Evolutionary conservation across 2,113 vertebrate species (phyloP), one percentile per base, ranked within the genome.

Genomic region (Callopanchax toddi): DNA sequence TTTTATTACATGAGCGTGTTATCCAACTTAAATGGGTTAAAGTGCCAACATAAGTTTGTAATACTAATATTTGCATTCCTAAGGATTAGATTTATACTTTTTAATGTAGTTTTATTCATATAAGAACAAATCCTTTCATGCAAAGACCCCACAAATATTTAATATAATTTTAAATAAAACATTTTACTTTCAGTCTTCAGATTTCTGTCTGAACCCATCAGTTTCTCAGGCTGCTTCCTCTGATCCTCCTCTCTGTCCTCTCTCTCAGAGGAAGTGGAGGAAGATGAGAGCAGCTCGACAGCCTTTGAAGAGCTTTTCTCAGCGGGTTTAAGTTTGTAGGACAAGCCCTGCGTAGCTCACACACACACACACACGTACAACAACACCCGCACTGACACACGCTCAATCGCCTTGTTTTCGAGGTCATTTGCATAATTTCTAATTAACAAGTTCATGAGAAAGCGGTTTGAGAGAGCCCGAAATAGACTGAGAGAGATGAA

Each of bases 341-440:
- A 77, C 70, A 20, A 25, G 46, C 57, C 75, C 12, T 1, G 48
- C 63, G 56, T 46, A 67, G 42, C 18, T 37, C 55, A 46, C 46
- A 29, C 10, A 51, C 48, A 42, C 55, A 37, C 15, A 46, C 36
- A 53, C 42, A 16, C 6, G 42, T 11, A 49, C 29, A 32, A 6
- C 6, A 6, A 65, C 61, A 34, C 52, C 43, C 68, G 65, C 66
- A 45, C 29, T 5, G 3, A 9, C 29, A 2, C 29, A 56, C 15
- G 45, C 51, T 11, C 13, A 57, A 25, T 39, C 39, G 45, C 20
- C 23, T 22, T 21, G 18, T 83, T 84, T 85, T 58, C 60, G 50
- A n/a, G 80, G 67, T 66, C 69, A 67, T 83, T 86, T 83, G 53
- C 75, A 74, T 88, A 82, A 87, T 75, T 51, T 69, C 49, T 82